Conservation (phyloP, 2,113 vertebrate genomes). For the Actenoides lindsayi region DNA sequence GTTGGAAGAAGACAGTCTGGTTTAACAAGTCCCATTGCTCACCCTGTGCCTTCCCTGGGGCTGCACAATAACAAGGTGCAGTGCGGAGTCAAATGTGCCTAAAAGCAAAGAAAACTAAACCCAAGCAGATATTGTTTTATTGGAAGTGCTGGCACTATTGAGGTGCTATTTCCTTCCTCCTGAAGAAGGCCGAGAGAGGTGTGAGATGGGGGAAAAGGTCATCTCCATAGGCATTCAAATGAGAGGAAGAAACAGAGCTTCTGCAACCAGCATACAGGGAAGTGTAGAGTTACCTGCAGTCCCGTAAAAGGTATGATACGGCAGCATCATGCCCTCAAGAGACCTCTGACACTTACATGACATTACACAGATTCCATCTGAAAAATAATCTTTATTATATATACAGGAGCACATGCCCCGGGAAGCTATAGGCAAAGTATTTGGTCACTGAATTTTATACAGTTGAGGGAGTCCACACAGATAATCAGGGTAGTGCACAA, state of each 20-base stretch:
- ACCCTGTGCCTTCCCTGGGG: background rate
- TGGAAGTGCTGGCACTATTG: background rate
- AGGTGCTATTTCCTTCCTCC: background rate
- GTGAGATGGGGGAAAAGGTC: background rate
- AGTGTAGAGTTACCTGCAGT: background rate
- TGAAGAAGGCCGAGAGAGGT: background rate
- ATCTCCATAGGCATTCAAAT: background rate
- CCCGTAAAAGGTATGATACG: background rate
- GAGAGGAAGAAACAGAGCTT: background rate
- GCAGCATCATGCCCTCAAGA: background rate
- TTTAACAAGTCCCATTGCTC: background rate
- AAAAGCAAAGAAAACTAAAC: background rate
- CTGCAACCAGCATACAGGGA: background rate
- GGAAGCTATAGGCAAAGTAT: background rate
- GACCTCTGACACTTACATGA: background rate
- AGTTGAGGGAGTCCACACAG: background rate
- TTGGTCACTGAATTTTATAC: background rate
- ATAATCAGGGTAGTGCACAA: background rate
- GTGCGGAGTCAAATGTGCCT: background rate
- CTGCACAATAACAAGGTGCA: no score
- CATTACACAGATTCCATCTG: background rate
- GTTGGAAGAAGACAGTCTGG: background rate
- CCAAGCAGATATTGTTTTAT: background rate
- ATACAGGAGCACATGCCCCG: background rate
- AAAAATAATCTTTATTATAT: slow-evolving; percentile 73